Base-by-base conservation (phyloP, 2,113 vertebrate species). In the Oryzias woworae region DNA sequence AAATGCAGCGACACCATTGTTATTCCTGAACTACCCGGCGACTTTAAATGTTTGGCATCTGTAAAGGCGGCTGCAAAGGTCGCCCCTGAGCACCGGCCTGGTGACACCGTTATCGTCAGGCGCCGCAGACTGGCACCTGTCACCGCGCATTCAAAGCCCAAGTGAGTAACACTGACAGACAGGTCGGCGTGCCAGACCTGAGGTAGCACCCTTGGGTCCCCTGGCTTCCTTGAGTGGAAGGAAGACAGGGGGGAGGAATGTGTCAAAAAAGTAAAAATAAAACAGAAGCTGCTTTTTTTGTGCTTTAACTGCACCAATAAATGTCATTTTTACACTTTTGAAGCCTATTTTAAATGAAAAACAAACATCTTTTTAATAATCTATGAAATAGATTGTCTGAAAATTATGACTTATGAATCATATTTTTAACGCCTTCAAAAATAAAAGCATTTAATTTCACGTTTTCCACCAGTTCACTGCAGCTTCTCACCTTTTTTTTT, bases 61-160 rank as follows among this genome's bases (percentile, higher is more conserved):
- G 86, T 85, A 71, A 20, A 73, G 81, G 63, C 66, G 53, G 71
- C 75, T 43, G 73, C 62, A 17, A 13, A 63, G 64, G 82, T 70
- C 15, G 71, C 77, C 82, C 66, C 53, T 7, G 43, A 82, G 77
- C 66, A 36, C 55, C 31, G 65, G 47, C 51, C 1, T 69, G 53
- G 53, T 55, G 80, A 77, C 83, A 62, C 82, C 52, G 73, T 85
- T 81, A 86, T 76, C 77, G 58, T 53, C 53, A 0, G 60, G 66
- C 62, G 42, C 83, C 46, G 16, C 60, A 66, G 87, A 90, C 66
- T 91, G 89, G 81, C 82, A 88, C 88, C 87, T 92, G 90, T 91
- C 87, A 90, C 43, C 23, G 4, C 46, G 18, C 53, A 75, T 85
- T 75, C 69, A 63, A 54, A 57, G 47, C 47, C 45, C 66, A 69